Evolutionary conservation across 2,113 vertebrate genomes (phyloP).

Genomic region (Cryptoleucopteryx plumbea): DNA sequence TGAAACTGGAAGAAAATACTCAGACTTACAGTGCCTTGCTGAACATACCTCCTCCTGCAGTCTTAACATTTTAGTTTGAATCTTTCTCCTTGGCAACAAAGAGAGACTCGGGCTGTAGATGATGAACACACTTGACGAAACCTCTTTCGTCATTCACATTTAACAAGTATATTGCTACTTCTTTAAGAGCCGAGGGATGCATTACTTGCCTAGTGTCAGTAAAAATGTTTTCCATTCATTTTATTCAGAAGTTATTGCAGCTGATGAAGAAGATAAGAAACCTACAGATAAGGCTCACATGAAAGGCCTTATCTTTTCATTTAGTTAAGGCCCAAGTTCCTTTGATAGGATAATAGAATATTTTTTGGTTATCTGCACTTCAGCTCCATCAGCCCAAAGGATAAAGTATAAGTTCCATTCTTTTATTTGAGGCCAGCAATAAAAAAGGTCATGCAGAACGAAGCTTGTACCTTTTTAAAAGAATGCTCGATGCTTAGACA

Average conservation of each 20-base stretch:
- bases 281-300: neutral
- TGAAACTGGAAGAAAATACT: neutral
- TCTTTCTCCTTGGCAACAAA: neutral
- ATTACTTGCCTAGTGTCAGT: neutral
- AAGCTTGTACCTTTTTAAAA: neutral
- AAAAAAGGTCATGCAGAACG: neutral
- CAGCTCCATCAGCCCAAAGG: neutral
- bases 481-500: neutral
- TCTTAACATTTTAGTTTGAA: neutral
- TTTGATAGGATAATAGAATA: neutral
- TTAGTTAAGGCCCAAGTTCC: neutral
- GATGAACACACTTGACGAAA: neutral
- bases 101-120: neutral
- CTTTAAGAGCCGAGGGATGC: neutral
- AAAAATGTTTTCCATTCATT: neutral
- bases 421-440: neutral
- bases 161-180: neutral
- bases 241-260: slow-evolving; percentile 4
- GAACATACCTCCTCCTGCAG: neutral
- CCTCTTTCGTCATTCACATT: neutral
- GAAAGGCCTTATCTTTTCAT: slow-evolving; percentile 22
- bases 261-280: slow-evolving; percentile 24
- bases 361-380: neutral
- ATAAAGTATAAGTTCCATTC: neutral
- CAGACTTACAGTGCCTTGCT: neutral